These are phyloP conservation scores for Heterochromis multidens DNA, from an alignment of 2,113 vertebrate species.

Conservation along the genomic window DNA sequence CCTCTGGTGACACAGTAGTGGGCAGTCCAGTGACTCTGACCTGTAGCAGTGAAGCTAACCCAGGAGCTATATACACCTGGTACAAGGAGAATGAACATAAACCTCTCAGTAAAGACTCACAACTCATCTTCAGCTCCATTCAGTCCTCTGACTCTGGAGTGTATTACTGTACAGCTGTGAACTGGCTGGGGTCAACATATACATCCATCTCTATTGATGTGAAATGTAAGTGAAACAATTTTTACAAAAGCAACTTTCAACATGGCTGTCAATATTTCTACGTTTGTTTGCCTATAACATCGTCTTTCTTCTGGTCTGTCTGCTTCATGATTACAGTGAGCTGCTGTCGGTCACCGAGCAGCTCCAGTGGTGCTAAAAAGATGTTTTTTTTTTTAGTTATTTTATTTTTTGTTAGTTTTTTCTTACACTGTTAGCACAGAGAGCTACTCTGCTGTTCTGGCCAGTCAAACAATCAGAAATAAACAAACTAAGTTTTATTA, in stretches of 20 bases:
- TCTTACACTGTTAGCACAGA: no score
- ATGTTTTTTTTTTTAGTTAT: no score
- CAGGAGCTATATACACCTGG: rapidly evolving
- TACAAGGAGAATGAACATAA: neutral
- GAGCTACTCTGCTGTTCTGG: no score
- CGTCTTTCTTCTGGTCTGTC: neutral
- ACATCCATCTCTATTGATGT: neutral
- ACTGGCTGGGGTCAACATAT: neutral
- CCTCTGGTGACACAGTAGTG: rapidly evolving
- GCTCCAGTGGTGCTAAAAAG: no score
- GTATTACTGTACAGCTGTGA: rapidly evolving
- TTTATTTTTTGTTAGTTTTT: no score
- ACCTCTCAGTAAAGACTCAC: neutral
- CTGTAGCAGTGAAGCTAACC: neutral
- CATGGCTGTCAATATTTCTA: neutral
- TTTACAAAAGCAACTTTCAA: neutral
- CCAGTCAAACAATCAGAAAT: no score
- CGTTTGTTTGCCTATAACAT: neutral
- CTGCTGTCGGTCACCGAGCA: neutral
- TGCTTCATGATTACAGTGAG: neutral
- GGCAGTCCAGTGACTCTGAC: neutral
- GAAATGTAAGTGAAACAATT: neutral
- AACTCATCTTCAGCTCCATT: neutral
- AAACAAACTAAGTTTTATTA: no score
- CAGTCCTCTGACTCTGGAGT: neutral